Base-by-base conservation (phyloP, 2,797 vertebrate genomes). In the Vireo griseus region DNA sequence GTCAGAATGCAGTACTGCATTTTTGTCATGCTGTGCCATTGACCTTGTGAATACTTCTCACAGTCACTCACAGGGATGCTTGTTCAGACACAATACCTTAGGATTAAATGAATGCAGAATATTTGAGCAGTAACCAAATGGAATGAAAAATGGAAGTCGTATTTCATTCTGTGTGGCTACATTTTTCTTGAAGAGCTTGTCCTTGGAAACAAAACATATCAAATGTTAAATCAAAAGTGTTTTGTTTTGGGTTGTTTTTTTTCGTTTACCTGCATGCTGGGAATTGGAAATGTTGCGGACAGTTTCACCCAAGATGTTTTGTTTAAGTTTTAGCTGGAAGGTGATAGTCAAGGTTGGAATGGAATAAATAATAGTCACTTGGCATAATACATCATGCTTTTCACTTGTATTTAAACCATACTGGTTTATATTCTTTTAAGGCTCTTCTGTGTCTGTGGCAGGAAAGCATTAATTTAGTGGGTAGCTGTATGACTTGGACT, bases 131-230 rank as follows among this genome's bases (percentile, higher is more conserved):
- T 91, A 97, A 95, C 88, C 90, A 96, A 95, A 96, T 85, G 93
- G 97, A 97, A 97, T 98, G 97, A 95, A 95, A 96, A 96, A 92
- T 96, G 86, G 84, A 95, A 96, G 96, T 97, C 67, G 9, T 98
- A 97, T 97, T 98, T 98, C 98, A 98, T 97, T 96, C 92, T 96
- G 92, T 74, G 94, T 92, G 90, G 86, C 67, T 96, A 51, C 88
- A 91, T 97, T 97, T 97, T 97, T 97, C 94, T 97, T 95, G 65
- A 22, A 84, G 85, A 96, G 82, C 93, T 96, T 98, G 97, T 96
- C 97, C 97, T 98, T 98, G 97, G 97, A 97, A 97, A 95, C 85
- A 95, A 96, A 97, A 93, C 85, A 67, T 97, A 98, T 98, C 96
- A 65, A 97, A 95, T 94, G 92, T 97, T 97, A 97, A 97, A 98